These are phyloP conservation scores for Sepioteuthis lessoniana DNA, from an alignment of 2,888 invertebrate species.

Conservation along the genomic window DNA sequence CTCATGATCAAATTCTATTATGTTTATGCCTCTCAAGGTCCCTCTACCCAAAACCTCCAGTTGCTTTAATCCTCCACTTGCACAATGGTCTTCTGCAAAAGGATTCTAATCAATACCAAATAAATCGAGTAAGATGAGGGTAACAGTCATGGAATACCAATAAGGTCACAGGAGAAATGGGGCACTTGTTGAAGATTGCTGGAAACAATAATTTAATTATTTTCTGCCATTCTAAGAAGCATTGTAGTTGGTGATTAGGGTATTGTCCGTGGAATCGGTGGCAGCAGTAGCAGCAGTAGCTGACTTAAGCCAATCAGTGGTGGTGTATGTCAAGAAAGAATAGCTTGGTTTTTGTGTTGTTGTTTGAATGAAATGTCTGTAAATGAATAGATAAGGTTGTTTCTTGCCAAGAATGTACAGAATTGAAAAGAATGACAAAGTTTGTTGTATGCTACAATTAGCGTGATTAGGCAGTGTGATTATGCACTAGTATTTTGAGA, in stretches of 20 bases:
- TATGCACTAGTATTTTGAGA: neutral
- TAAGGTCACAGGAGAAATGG: neutral
- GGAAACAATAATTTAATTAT: constrained; percentile 33
- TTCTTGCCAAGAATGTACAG: neutral
- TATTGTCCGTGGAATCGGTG: neutral
- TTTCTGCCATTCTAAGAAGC: constrained; percentile 33
- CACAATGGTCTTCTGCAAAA: neutral
- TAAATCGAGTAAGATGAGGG: neutral
- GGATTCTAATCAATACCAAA: neutral
- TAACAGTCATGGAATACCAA: neutral
- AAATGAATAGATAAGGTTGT: constrained; percentile 21
- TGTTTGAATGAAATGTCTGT: constrained; percentile 20
- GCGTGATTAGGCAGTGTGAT: neutral
- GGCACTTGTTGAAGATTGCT: constrained; percentile 23
- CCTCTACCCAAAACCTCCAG: too few species aligned
- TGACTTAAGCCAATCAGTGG: neutral
- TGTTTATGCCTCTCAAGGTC: too few species aligned
- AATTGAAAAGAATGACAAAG: constrained; percentile 13
- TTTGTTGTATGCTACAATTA: constrained; percentile 14
- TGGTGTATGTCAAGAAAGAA: neutral
- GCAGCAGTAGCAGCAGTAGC: neutral
- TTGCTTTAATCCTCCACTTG: too few species aligned
- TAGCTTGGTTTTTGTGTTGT: neutral
- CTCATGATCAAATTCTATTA: too few species aligned
- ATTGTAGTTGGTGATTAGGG: neutral